A percentile compares a stretch with the other conserved stretches of the same genome.
Conservation (phyloP, 2,113 vertebrate genomes). For the Fregetta grallaria region DNA sequence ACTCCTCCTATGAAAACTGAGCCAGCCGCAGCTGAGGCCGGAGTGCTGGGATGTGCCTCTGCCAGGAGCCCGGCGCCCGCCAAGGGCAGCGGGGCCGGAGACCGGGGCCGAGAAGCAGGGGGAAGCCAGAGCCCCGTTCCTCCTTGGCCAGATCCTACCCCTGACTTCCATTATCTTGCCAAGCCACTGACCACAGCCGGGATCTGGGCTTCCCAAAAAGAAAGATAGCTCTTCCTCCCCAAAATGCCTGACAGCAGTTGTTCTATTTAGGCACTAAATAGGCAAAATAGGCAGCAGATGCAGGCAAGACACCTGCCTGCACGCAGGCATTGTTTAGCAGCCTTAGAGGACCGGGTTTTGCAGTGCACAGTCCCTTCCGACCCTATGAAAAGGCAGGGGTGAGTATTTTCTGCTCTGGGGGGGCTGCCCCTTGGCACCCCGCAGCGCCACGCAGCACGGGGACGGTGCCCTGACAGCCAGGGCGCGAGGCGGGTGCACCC, state of each 20-base stretch:
- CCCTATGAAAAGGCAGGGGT: not conserved
- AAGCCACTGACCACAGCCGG: not conserved
- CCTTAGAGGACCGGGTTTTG: not conserved
- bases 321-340: not conserved
- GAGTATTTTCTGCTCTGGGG: not conserved
- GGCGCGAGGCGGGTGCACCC: fast-evolving
- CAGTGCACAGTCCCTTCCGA: not conserved
- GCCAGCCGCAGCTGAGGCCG: not conserved
- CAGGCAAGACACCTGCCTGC: fast-evolving
- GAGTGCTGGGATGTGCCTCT: not conserved
- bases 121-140: not conserved
- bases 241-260: not conserved
- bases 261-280: not conserved
- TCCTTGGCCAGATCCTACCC: not conserved
- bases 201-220: not conserved
- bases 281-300: not conserved
- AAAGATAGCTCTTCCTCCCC: not conserved
- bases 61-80: fast-evolving
- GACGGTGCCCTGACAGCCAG: no score
- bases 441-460: not conserved
- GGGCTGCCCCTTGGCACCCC: fast-evolving
- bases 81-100: fast-evolving
- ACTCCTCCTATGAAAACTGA: fast-evolving
- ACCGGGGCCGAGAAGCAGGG: not conserved
- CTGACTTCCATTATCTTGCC: not conserved